Evolutionary conservation across 2,797 vertebrate genomes (phyloP).

Genomic region (Dendrocincla fuliginosa): DNA sequence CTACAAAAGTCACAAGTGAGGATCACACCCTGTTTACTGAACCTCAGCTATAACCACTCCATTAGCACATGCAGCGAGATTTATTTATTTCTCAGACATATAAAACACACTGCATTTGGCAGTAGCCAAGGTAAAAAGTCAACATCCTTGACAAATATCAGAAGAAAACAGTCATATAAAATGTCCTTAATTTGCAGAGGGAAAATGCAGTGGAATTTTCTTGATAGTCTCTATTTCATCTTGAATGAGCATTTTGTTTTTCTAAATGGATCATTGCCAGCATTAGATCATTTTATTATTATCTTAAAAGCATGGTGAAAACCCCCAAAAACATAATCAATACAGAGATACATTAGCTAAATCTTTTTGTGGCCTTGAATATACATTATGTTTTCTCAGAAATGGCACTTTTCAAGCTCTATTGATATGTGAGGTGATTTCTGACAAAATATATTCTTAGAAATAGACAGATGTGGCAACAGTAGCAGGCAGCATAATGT

Average conservation of each 20-base stretch:
- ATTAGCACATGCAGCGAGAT: slow-evolving; percentile 47
- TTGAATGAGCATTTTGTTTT: not conserved
- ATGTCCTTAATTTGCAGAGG: not conserved
- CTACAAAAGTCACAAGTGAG: slow-evolving; percentile 66
- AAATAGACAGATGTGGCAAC: not conserved
- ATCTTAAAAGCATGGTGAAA: not conserved
- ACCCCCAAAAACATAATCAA: slow-evolving; percentile 27
- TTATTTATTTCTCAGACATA: not conserved
- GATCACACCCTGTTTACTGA: slow-evolving; percentile 35
- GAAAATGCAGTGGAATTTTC: not conserved
- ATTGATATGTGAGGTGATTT: slow-evolving; percentile 12
- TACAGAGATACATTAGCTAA: slow-evolving; percentile 51
- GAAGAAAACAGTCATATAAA: not conserved
- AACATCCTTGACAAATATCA: not conserved
- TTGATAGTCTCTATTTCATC: not conserved
- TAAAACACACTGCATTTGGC: not conserved
- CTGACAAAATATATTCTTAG: slow-evolving; percentile 21
- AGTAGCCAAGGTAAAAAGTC: not conserved
- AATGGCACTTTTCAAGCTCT: not conserved
- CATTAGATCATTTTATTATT: slow-evolving; percentile 41
- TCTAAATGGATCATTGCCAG: not conserved
- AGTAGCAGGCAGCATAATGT: not conserved
- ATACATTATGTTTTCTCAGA: slow-evolving; percentile 51
- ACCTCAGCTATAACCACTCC: slow-evolving; percentile 71
- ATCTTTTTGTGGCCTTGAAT: slow-evolving; percentile 20